These are phyloP conservation scores for Aphis craccivora DNA, from an alignment of 1,140 invertebrate species.

Conservation along the genomic window DNA sequence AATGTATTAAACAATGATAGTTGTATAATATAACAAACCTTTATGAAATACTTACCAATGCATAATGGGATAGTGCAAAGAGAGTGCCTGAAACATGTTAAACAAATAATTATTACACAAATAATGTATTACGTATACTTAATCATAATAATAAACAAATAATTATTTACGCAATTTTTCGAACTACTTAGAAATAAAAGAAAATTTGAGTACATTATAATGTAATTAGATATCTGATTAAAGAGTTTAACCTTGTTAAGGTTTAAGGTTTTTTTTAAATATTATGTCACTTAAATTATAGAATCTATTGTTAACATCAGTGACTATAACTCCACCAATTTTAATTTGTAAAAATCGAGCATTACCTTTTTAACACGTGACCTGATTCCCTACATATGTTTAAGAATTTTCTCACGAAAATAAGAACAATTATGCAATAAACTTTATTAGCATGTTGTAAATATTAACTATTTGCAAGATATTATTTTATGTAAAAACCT, in stretches of 20 bases:
- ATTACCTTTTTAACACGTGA: constrained; percentile 16
- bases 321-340: neutral
- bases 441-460: constrained; percentile 44
- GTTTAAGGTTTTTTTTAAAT: neutral
- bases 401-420: constrained; percentile 43
- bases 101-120: neutral
- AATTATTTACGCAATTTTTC: no score
- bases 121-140: neutral
- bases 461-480: constrained; percentile 19
- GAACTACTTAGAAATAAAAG: neutral
- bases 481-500: constrained; percentile 5
- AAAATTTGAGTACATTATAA: neutral
- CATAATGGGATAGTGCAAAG: constrained; percentile 25
- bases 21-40: neutral
- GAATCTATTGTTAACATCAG: constrained; percentile 25
- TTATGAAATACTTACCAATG: neutral
- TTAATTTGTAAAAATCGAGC: constrained; percentile 43
- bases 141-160: neutral
- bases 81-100: constrained; percentile 29
- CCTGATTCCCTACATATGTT: constrained; percentile 44
- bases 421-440: constrained; percentile 16
- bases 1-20: neutral
- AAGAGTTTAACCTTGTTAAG: constrained; percentile 1
- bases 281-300: constrained; percentile 38
- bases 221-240: neutral